A percentile compares a stretch with the other conserved stretches of the same genome.
These are phyloP conservation scores for Melinopterus prodromus DNA, from an alignment of 2,888 invertebrate genomes.

Conservation along the genomic window DNA sequence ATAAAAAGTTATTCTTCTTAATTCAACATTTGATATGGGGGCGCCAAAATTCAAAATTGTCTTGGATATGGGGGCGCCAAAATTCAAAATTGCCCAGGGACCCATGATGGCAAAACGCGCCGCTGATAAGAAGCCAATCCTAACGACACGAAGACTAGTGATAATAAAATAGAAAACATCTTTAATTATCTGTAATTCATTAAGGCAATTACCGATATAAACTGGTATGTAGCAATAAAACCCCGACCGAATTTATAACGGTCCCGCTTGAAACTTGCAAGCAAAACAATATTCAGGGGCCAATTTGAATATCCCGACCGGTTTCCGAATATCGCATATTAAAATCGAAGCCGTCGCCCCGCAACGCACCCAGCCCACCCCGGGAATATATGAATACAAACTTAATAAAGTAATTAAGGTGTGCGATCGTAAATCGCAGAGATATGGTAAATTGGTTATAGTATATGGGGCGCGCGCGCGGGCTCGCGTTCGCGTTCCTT, in stretches of 20 bases:
- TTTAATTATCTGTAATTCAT: too few species aligned
- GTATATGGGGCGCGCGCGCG: neutral
- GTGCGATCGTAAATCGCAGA: slow-evolving; percentile 30
- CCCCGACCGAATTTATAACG: neutral
- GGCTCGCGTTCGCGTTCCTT: slow-evolving; percentile 20
- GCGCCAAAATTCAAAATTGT: too few species aligned
- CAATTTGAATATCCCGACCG: neutral
- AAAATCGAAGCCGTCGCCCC: neutral
- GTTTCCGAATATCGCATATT: neutral
- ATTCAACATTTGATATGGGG: too few species aligned
- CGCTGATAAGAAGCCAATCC: too few species aligned
- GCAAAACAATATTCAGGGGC: neutral
- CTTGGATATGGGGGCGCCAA: too few species aligned
- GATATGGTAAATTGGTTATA: slow-evolving; percentile 35
- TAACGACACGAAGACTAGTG: too few species aligned
- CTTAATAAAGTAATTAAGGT: slow-evolving; percentile 27
- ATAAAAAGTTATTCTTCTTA: too few species aligned
- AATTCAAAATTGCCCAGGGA: too few species aligned
- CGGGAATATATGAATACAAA: slow-evolving; percentile 20
- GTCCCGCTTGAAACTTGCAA: neutral
- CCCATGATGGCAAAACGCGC: too few species aligned
- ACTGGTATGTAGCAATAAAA: neutral
- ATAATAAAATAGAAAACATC: too few species aligned
- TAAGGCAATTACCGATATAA: too few species aligned
- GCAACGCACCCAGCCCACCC: neutral